Evolutionary conservation across 1,140 invertebrate species (phyloP), one percentile per base, ranked within the genome.

Genomic region (Sesamia nonagrioides): DNA sequence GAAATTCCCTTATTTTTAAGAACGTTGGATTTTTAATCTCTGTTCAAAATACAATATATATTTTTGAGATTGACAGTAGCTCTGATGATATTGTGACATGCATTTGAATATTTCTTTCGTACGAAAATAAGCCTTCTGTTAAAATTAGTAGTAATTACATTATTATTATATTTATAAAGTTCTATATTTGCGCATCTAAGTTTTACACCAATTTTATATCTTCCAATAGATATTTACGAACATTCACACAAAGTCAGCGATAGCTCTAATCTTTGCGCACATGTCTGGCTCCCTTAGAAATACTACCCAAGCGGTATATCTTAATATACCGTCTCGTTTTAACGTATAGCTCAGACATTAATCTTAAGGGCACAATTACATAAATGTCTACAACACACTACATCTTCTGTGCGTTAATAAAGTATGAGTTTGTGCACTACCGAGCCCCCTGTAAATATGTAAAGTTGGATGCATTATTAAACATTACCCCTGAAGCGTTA

Each of bases 391-490:
- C 35, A 54, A 58, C 77, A 54, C 42, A 72, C 54, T 84, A 82
- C 76, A 84, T 87, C 78, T 84, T 83, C 78, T 77, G 78, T 40
- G 77, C 76, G 78, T 84, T 85, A 89, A 89, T 89, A 88, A 88
- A 85, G 79, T 79, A 89, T 88, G 84, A 85, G 82, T 77, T 63
- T 74, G 54, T 78, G 80, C 73, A 74, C 15, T 69, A 79, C 81
- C 27, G 56, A 75, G 78, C 13, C 74, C 76, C 80, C 66, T 45
- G 71, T 83, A 82, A 88, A 86, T 88, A 86, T 85, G 86, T 77
- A 88, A 84, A 84, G 82, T 61, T 72, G 71, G 81, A 81, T 89
- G 84, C 84, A 89, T 88, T 89, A 88, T 89, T 89, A 85, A 89
- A 82, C 60, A 63, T 77, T 73, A 79, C 85, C 84, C 83, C 78